Percentiles rank a stretch among this genome's conserved stretches.
Evolutionary conservation across 2,797 vertebrate species (phyloP).

Genomic region (Sorex maritimensis): DNA sequence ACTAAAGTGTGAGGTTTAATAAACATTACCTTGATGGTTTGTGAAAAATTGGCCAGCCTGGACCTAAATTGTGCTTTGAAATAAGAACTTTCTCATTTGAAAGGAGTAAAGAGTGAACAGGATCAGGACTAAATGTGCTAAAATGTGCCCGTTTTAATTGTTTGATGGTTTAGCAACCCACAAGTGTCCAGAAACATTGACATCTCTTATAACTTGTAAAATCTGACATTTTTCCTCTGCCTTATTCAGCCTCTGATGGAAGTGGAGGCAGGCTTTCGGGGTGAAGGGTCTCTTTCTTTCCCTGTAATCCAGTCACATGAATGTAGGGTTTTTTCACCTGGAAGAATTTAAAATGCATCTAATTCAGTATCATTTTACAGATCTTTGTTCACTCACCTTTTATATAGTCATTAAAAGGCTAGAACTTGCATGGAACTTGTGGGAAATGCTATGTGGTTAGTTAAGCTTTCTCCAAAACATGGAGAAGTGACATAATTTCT

Average conservation of each 20-base stretch:
- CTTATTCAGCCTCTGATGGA: background rate
- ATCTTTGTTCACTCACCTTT: no score
- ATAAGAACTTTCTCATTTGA: conserved; percentile 71
- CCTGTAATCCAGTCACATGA: background rate
- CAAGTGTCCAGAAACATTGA: background rate
- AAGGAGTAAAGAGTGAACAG: background rate
- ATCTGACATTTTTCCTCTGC: no score
- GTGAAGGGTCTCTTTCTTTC: no score
- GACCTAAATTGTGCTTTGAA: conserved; percentile 73
- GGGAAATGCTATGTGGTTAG: background rate
- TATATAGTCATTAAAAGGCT: no score
- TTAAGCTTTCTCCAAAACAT: background rate
- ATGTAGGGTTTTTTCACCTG: background rate
- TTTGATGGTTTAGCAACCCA: background rate
- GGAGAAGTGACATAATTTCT: background rate
- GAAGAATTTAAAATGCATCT: background rate
- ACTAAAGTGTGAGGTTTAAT: conserved; percentile 72
- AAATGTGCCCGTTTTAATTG: background rate
- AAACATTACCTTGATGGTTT: conserved; percentile 76
- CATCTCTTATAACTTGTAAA: background rate
- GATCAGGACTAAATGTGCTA: background rate
- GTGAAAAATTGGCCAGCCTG: conserved; percentile 8
- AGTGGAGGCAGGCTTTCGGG: background rate
- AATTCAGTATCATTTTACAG: conserved; percentile 10
- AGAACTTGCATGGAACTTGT: no score